Base-by-base conservation (phyloP, 2,888 invertebrate species). In the Gandaritis pyraliata region DNA sequence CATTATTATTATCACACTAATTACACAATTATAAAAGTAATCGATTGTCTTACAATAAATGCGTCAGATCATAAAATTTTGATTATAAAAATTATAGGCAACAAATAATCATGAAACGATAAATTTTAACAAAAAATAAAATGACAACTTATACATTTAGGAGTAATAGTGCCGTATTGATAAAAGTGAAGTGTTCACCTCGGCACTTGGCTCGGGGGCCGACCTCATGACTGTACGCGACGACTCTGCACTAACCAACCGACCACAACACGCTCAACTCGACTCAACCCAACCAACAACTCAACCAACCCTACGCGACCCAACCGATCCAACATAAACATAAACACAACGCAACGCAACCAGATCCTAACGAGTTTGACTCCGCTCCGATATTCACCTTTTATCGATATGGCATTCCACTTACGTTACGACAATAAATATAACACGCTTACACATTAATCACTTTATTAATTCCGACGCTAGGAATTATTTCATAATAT, bases 401-500 rank as follows among this genome's bases (percentile, higher is more conserved):
- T 92, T 92, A 92, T 92, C 92, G 91, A 92, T 92, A 92, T 92
- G 92, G 92, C 92, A 91, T 91, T 91, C 87, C 87, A 87, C 90
- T 91, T 91, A 91, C 86, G 83, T 86, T 90, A 91, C 89, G 90
- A 92, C 91, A 91, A 92, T 92, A 91, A 92, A 92, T 92, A 92
- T 92, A 92, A 92, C 92, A 90, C 92, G 88, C 92, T 92, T 92
- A 92, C 92, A 92, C 90, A 89, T 91, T 92, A 92, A 89, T 92
- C 92, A 92, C 92, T 90, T 91, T 87, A 87, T 91, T 90, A 90
- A 92, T 92, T 91, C 92, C 92, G 92, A 92, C 92, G 92, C 92
- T 91, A 92, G 92, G 92, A 92, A 91, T 92, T 91, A 91, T 89
- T 86, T 90, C 85, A 90, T 90, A 92, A 91, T 91, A 92, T 92